phyloP scores from a whole-genome alignment of 2,888 invertebrate species.

The Agrilus mali region DNA sequence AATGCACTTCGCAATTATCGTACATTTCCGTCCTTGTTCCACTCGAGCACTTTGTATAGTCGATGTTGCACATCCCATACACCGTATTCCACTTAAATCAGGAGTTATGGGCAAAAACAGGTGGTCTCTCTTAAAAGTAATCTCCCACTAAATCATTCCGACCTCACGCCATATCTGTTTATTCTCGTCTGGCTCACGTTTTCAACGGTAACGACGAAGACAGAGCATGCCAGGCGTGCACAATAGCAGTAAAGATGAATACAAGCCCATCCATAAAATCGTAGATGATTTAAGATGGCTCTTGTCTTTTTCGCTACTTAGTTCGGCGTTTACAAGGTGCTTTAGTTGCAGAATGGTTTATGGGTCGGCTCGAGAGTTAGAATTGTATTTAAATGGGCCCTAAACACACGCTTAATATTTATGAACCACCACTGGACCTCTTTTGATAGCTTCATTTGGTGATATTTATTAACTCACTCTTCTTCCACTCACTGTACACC shows the following conservation, averaged over 20 bases:
- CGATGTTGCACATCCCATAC: too few relatives aligned
- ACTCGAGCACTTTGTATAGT: too few relatives aligned
- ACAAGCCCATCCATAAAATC: constrained; percentile 33
- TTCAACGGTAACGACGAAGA: constrained; percentile 16
- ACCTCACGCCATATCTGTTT: constrained; percentile 27
- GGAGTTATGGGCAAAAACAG: constrained; percentile 37
- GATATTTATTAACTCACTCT: too few relatives aligned
- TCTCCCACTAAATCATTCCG: constrained; percentile 34
- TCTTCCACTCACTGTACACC: too few relatives aligned
- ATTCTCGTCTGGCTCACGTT: constrained; percentile 19
- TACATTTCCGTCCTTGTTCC: too few relatives aligned
- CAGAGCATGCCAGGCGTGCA: constrained; percentile 16
- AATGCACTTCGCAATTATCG: too few relatives aligned
- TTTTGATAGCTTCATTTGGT: too few relatives aligned
- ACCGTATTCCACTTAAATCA: constrained; percentile 27
- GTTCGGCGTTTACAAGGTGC: constrained; percentile 33
- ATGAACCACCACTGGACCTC: constrained; percentile 14
- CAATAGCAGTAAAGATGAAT: constrained; percentile 25
- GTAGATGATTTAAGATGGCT: constrained; percentile 35
- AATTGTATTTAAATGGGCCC: constrained; percentile 25
- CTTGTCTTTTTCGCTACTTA: constrained; percentile 31
- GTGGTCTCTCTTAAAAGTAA: constrained; percentile 35
- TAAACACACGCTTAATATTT: constrained; percentile 20
- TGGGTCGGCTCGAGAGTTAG: constrained; percentile 14
- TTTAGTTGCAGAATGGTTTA: constrained; percentile 19